phyloP scores from a whole-genome alignment of 2,797 vertebrate species.

The Sebastes kiyomatsui region DNA sequence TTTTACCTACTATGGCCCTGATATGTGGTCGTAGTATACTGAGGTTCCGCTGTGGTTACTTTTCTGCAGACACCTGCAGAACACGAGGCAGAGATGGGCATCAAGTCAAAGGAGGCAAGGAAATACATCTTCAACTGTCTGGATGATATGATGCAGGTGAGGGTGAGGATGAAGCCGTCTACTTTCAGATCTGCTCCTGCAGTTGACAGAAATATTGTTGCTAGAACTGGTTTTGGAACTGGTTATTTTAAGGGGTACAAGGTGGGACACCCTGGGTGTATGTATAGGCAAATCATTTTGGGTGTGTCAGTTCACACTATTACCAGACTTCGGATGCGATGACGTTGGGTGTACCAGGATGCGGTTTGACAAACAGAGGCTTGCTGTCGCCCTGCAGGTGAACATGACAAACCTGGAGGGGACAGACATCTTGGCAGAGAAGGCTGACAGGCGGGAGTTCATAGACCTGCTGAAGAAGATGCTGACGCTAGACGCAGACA shows the following conservation, averaged over 20 bases:
- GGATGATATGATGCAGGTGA: conserved; percentile 98
- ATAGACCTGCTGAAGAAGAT: conserved; percentile 99
- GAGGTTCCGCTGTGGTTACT: fast-evolving
- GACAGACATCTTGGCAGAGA: conserved; percentile 97
- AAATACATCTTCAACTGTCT: conserved; percentile 99
- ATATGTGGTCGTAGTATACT: not conserved
- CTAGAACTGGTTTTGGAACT: not conserved
- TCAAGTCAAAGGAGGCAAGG: conserved; percentile 97
- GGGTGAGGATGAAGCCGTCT: conserved; percentile 74
- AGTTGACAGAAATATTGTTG: not conserved
- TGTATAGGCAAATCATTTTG: not conserved
- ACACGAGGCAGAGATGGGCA: conserved; percentile 95
- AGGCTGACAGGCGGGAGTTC: conserved; percentile 96
- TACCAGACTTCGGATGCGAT: not conserved
- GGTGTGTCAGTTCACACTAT: not conserved
- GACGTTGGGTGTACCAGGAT: not conserved
- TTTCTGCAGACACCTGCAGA: conserved; percentile 89
- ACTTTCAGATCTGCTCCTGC: not conserved
- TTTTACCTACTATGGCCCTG: not conserved
- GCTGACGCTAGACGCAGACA: conserved; percentile 97
- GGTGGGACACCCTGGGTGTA: not conserved
- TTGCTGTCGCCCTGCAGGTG: conserved; percentile 80
- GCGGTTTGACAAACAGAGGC: not conserved
- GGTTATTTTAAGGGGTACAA: not conserved
- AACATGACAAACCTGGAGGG: conserved; percentile 98